These are phyloP conservation scores for Cephalopachus bancanus DNA, from an alignment of 2,797 vertebrate species.

Conservation along the genomic window DNA sequence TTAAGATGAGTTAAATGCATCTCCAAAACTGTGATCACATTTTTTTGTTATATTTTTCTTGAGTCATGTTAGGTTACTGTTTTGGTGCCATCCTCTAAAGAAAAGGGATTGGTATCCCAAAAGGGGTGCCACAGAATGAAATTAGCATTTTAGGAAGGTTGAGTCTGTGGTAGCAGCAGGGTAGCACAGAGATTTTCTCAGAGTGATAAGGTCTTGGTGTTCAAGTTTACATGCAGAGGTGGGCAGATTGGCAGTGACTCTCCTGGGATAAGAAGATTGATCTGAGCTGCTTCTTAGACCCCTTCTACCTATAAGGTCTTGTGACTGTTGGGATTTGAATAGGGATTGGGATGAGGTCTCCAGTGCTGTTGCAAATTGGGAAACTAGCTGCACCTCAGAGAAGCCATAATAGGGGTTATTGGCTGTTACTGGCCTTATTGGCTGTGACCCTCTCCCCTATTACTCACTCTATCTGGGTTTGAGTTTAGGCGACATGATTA, in stretches of 20 bases:
- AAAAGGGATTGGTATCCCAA: background rate
- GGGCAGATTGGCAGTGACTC: conserved; percentile 22
- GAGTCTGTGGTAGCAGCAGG: conserved; percentile 42
- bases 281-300: conserved; percentile 15
- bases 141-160: conserved; percentile 52
- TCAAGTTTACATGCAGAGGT: conserved; percentile 51
- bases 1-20: background rate
- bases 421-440: background rate
- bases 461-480: background rate
- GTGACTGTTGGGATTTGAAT: background rate
- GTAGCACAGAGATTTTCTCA: conserved; percentile 69
- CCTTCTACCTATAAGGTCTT: background rate
- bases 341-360: background rate
- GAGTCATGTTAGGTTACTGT: background rate
- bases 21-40: background rate
- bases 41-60: background rate
- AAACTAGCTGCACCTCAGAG: background rate
- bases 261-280: background rate
- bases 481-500: background rate
- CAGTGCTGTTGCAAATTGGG: background rate
- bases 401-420: background rate
- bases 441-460: background rate
- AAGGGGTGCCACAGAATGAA: conserved; percentile 18
- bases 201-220: conserved; percentile 44
- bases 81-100: background rate